These are phyloP conservation scores for Hepsetus odoe DNA, from an alignment of 2,113 vertebrate species.

Conservation along the genomic window DNA sequence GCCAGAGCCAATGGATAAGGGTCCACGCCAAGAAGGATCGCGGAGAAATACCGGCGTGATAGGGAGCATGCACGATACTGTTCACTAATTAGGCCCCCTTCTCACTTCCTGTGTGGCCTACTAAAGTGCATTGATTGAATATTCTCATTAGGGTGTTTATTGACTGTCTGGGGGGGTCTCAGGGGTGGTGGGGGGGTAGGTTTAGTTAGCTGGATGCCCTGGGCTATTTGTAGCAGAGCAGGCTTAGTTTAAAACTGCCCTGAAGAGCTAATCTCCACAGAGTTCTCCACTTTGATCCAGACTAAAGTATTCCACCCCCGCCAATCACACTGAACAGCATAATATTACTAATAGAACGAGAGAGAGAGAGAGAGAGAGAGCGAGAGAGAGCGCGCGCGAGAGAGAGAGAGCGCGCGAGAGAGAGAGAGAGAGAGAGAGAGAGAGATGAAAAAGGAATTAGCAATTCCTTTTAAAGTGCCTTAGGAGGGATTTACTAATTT, in stretches of 20 bases:
- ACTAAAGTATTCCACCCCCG: conserved; percentile 46
- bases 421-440: background rate
- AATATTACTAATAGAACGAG: conserved; percentile 34
- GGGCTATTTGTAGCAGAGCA: conserved; percentile 39
- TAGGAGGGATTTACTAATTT: conserved; percentile 38
- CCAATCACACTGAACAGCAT: conserved; percentile 42
- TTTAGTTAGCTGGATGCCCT: conserved; percentile 35
- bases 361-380: conserved; percentile 13
- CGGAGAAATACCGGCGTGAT: background rate
- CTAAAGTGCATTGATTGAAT: conserved; percentile 57
- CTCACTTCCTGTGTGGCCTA: conserved; percentile 32
- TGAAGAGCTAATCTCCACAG: conserved; percentile 43
- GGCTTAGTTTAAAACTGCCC: conserved; percentile 39
- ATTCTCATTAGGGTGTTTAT: conserved; percentile 70
- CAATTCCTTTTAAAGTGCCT: conserved; percentile 28
- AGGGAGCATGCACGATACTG: conserved; percentile 20
- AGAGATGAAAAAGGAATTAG: conserved; percentile 22
- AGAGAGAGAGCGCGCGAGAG: conserved; percentile 8
- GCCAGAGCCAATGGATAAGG: conserved; percentile 1
- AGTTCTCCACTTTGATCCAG: conserved; percentile 53
- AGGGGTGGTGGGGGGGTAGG: conserved; percentile 34
- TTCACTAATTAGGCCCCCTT: conserved; percentile 40
- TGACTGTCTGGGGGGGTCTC: conserved; percentile 60
- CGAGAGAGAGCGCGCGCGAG: conserved; percentile 1
- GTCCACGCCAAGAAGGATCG: background rate